Evolutionary conservation across 2,797 vertebrate genomes (phyloP).

Genomic region (Tangara arthus): DNA sequence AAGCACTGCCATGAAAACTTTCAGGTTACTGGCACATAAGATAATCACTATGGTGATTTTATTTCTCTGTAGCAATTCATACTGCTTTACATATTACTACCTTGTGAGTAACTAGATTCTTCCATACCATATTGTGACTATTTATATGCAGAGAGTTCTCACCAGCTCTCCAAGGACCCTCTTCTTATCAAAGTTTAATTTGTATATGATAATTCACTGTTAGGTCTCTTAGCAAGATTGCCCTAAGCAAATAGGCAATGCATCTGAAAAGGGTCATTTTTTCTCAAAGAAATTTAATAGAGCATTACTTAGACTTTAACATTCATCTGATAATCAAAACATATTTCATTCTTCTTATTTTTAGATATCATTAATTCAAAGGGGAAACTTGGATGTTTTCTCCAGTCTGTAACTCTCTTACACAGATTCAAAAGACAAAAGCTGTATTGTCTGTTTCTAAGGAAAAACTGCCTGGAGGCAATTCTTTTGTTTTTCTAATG

Average conservation of each 20-base stretch:
- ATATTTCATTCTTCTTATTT: conserved; percentile 29
- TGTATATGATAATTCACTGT: conserved; percentile 30
- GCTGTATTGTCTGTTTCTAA: conserved; percentile 30
- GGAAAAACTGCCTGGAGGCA: conserved; percentile 47
- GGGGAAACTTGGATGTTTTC: conserved; percentile 17
- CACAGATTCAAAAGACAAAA: conserved; percentile 53
- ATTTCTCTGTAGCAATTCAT: background rate
- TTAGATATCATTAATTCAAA: conserved; percentile 44
- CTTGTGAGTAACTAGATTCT: background rate
- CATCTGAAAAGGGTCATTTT: conserved; percentile 20
- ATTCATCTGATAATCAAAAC: conserved; percentile 15
- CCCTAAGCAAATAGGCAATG: background rate
- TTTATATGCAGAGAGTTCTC: conserved; percentile 15
- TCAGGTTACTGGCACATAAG: background rate
- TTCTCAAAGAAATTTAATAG: background rate
- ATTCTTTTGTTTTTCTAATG: conserved; percentile 49
- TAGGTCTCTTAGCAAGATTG: background rate
- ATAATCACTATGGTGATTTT: background rate
- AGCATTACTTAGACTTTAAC: background rate
- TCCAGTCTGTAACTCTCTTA: conserved; percentile 16
- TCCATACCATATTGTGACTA: background rate
- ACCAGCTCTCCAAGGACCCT: background rate
- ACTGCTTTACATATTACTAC: background rate
- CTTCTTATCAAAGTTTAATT: conserved; percentile 46
- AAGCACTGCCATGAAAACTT: background rate